phyloP scores from a whole-genome alignment of 2,797 vertebrate genomes.

The Pempheris klunzingeri region DNA sequence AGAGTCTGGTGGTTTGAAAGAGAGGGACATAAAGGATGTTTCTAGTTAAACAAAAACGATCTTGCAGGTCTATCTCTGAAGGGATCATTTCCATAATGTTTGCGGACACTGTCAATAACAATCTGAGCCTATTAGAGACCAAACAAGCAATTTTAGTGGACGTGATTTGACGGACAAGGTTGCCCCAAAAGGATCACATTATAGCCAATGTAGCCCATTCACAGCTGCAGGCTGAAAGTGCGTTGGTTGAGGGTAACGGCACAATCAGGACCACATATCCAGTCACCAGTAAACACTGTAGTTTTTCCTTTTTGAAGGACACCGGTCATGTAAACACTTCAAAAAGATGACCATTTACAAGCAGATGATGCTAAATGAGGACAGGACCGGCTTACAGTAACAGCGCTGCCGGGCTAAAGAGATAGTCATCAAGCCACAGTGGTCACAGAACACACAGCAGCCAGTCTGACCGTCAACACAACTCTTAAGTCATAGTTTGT shows the following conservation, averaged over 20 bases:
- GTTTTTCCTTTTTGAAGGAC: no score
- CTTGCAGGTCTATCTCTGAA: no score
- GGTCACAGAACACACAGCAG: conserved; percentile 60
- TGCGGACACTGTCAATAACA: no score
- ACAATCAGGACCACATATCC: not conserved
- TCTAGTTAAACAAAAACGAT: no score
- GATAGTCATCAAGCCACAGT: conserved; percentile 60
- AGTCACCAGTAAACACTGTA: not conserved
- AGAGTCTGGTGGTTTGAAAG: no score
- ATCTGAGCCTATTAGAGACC: no score
- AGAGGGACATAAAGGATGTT: no score
- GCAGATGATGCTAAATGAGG: not conserved
- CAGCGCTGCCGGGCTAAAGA: conserved; percentile 18
- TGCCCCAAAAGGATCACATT: no score
- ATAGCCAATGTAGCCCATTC: no score
- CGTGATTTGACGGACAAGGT: no score
- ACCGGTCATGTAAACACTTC: not conserved
- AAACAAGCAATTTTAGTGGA: no score
- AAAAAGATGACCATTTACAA: conserved; percentile 31
- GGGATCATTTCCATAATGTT: no score
- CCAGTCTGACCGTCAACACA: conserved; percentile 62
- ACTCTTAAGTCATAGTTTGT: conserved; percentile 55
- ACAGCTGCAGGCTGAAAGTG: not conserved
- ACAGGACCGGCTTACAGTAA: conserved; percentile 17
- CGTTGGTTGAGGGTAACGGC: not conserved